Conservation (phyloP, 2,113 vertebrate genomes). For the Pachycephala philippinensis region DNA sequence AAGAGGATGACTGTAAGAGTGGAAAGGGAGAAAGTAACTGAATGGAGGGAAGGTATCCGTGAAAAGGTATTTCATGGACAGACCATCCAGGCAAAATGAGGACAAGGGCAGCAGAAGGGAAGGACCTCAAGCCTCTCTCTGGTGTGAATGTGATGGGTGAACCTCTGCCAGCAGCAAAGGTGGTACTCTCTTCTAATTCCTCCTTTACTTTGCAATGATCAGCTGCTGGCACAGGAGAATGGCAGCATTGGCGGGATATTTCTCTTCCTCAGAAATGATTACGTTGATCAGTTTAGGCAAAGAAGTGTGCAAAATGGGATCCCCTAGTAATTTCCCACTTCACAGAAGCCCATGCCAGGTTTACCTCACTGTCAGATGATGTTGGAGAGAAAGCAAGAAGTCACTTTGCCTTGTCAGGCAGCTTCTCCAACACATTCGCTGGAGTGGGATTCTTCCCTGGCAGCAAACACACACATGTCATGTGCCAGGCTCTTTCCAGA, state of each 20-base stretch:
- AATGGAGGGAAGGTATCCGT: neutral
- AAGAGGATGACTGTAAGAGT: neutral
- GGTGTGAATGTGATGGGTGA: neutral
- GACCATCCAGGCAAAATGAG: neutral
- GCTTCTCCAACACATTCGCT: neutral
- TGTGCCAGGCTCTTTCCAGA: neutral
- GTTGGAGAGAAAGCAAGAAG: neutral
- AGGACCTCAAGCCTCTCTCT: fast-evolving
- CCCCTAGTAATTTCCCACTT: neutral
- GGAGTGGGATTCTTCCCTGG: neutral
- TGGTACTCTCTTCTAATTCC: neutral
- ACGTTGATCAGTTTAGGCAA: neutral
- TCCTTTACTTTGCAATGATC: neutral
- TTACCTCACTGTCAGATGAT: neutral
- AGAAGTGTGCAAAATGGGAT: neutral
- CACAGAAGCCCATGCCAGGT: neutral
- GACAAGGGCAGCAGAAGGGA: neutral
- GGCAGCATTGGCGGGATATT: neutral
- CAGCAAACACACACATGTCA: neutral
- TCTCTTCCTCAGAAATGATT: neutral
- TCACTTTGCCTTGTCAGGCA: neutral
- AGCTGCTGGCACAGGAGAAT: neutral
- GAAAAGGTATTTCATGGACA: neutral
- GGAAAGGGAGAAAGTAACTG: neutral
- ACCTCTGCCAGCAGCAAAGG: neutral